These are phyloP conservation scores for Heterotis niloticus DNA, from an alignment of 2,113 vertebrate species.

Conservation along the genomic window DNA sequence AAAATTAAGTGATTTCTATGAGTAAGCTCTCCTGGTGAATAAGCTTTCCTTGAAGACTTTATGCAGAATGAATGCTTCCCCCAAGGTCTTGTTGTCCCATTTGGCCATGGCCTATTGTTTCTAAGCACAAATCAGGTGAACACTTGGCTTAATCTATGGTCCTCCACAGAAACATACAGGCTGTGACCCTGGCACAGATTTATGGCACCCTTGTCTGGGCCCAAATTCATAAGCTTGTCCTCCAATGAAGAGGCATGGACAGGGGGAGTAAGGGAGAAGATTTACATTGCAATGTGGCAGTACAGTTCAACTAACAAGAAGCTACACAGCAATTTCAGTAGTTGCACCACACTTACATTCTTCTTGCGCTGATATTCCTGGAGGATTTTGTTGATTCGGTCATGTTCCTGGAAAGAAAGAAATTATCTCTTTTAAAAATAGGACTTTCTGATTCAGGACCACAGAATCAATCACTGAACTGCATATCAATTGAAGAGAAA, in stretches of 20 bases:
- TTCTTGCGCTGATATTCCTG: conserved; percentile 91
- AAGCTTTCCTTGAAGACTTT: neutral
- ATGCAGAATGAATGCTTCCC: neutral
- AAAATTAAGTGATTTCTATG: neutral
- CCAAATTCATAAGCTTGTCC: neutral
- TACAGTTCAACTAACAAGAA: no score
- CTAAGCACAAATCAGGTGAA: neutral
- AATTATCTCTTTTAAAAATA: neutral
- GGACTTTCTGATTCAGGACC: neutral
- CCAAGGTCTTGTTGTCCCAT: neutral
- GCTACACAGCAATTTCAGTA: neutral
- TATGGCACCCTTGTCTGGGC: neutral
- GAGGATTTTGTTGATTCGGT: conserved; percentile 82
- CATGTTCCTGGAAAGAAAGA: conserved; percentile 72
- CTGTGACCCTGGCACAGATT: neutral
- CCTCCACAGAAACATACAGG: no score
- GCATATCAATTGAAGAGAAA: no score
- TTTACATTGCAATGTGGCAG: neutral
- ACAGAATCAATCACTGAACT: neutral
- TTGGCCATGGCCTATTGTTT: neutral
- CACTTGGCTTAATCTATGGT: neutral
- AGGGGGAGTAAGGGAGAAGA: neutral
- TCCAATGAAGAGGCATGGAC: neutral
- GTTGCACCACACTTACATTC: conserved; percentile 70
- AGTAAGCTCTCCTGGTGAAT: neutral